phyloP scores from a whole-genome alignment of 1,140 invertebrate species.

The Trachymyrmex septentrionalis region DNA sequence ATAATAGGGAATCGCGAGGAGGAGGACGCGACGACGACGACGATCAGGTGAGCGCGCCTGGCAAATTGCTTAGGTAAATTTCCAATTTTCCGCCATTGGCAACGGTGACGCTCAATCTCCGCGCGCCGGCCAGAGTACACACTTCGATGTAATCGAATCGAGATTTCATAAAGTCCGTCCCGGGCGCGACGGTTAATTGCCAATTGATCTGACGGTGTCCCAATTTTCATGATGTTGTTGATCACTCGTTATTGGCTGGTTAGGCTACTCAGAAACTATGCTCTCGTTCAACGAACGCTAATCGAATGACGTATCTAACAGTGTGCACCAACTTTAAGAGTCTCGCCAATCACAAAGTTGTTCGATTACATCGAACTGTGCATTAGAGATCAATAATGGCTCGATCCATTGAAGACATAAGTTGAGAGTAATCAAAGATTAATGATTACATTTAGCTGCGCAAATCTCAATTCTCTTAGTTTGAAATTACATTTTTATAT shows the following conservation, averaged over 20 bases:
- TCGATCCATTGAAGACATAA: constrained; percentile 1
- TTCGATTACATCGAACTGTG: constrained; percentile 21
- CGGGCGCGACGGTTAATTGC: constrained; percentile 73
- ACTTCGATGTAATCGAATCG: constrained; percentile 76
- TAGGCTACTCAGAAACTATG: constrained; percentile 42
- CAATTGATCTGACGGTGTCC: constrained; percentile 73
- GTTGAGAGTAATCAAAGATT: background rate
- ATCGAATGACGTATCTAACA: constrained; percentile 55
- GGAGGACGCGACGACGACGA: background rate
- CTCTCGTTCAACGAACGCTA: background rate
- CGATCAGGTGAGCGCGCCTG: constrained; percentile 56
- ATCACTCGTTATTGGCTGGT: constrained; percentile 47
- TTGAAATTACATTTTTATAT: background rate
- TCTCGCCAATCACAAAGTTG: constrained; percentile 21
- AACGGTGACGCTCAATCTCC: constrained; percentile 55
- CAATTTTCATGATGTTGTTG: constrained; percentile 67
- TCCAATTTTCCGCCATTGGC: constrained; percentile 77
- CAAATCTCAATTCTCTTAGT: constrained; percentile 4
- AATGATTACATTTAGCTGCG: background rate
- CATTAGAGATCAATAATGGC: constrained; percentile 9
- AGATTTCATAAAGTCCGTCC: constrained; percentile 74
- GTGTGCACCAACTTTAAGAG: constrained; percentile 36
- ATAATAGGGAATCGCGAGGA: constrained; percentile 72
- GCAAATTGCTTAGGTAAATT: constrained; percentile 78
- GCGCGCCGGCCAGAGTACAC: constrained; percentile 58